Evolutionary conservation across 2,113 vertebrate genomes (phyloP).

Genomic region (Cryptoleucopteryx plumbea): DNA sequence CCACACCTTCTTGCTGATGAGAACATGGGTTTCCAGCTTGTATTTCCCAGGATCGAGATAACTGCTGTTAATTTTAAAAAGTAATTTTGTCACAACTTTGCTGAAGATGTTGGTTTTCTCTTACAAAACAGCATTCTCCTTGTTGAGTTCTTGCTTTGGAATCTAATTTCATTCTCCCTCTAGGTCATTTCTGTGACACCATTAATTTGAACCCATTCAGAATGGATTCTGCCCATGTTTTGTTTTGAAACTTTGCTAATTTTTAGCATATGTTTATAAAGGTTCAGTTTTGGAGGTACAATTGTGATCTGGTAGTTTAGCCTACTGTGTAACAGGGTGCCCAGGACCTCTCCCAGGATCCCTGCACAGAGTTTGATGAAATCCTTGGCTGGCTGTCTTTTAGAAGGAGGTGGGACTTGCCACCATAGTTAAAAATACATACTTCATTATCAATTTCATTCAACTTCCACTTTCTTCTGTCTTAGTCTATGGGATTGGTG

Average conservation of each 20-base stretch:
- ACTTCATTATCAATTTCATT: background rate
- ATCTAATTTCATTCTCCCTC: background rate
- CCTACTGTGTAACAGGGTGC: background rate
- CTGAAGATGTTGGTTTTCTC: background rate
- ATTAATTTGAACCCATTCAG: background rate
- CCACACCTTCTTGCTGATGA: background rate
- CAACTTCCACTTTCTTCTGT: background rate
- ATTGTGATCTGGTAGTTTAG: background rate
- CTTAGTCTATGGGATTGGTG: background rate
- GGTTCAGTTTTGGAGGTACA: background rate
- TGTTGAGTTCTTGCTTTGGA: background rate
- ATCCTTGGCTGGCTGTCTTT: background rate
- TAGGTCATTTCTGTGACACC: background rate
- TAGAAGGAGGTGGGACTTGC: background rate
- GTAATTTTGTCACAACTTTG: background rate
- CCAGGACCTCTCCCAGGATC: background rate
- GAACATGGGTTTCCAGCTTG: background rate
- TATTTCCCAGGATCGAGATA: background rate
- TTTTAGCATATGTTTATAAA: background rate
- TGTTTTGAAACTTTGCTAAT: constrained; percentile 24
- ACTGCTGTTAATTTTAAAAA: background rate
- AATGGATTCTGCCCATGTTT: background rate
- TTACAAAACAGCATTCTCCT: background rate
- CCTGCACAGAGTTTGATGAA: background rate
- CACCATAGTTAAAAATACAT: background rate